Evolutionary conservation across 37 sponge, comb jelly and placozoan species (phyloP), one percentile per base, ranked within the genome.

Genomic region (Ianthella basta): DNA sequence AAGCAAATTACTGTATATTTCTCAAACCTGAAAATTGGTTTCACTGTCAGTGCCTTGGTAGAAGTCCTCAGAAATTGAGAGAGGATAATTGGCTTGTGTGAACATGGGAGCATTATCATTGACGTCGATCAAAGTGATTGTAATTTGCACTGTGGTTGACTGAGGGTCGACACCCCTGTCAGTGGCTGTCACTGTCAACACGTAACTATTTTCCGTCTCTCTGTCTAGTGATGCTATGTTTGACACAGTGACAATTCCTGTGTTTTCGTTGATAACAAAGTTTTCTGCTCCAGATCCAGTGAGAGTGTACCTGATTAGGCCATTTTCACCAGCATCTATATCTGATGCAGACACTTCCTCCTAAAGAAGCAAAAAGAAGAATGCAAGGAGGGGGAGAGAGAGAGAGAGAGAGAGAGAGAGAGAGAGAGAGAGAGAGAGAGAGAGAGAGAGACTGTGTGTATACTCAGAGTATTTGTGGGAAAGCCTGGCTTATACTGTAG

Each of bases 251-350:
- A 95, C 35, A 38, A 65, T 80, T 15, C 95, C 95, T 35, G 90
- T 89, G 23, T 68, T 70, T 4, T 70, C 37, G 69, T 87, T 78
- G 59, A 95, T 86, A 8, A n/a, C 19, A 56, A 89, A 95, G 21
- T 74, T 34, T 0, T 65, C 64, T 0, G 60, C 37, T 0, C 84
- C 86, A 2, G 66, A 89, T 33, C 34, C 59, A 1, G 92, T 85
- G 41, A 95, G 59, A 0, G 54, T 25, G 79, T 91, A 95, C 0
- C 56, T 56, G 59, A 95, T 24, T 2, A 75, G 1, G 4, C 78
- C 53, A 41, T 75, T 72, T n/a, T 4, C 38, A 13, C 63, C 85
- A 10, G 20, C 33, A 59, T 91, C 92, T 2, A 64, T 13, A 75
- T 92, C 92, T n/a, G 79, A 55, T 20, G 95, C 95, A 34, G 24